phyloP scores from a whole-genome alignment of 2,797 vertebrate species.

The Sebastes matsubarae region DNA sequence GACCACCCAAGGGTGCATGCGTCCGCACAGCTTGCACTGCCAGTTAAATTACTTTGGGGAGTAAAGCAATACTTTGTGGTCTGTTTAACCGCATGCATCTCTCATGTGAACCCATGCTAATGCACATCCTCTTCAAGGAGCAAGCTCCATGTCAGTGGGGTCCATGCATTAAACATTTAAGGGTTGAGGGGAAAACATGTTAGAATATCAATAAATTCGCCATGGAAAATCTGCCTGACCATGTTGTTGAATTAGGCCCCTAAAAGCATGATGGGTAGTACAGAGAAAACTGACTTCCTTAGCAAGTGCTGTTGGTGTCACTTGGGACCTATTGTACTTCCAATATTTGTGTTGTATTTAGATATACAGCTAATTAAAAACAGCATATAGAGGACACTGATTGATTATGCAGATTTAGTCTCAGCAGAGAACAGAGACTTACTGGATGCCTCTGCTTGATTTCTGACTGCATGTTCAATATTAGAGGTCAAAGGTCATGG shows the following conservation, averaged over 20 bases:
- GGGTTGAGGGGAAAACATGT: slow-evolving; percentile 5
- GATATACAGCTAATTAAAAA: background rate
- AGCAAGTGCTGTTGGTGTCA: background rate
- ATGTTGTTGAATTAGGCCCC: slow-evolving; percentile 5
- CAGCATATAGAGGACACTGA: background rate
- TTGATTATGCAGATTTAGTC: slow-evolving; percentile 22
- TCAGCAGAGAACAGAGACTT: background rate
- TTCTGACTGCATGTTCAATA: slow-evolving; percentile 2
- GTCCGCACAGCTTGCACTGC: background rate
- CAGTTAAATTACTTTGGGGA: slow-evolving; percentile 21
- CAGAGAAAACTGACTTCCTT: background rate
- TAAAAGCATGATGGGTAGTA: slow-evolving; percentile 2
- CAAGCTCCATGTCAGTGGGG: slow-evolving; percentile 8
- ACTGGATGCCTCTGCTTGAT: background rate
- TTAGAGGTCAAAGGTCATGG: slow-evolving; percentile 22
- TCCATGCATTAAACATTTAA: slow-evolving; percentile 72
- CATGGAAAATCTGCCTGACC: background rate
- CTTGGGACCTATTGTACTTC: background rate
- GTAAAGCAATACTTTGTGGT: slow-evolving; percentile 7
- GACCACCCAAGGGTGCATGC: background rate
- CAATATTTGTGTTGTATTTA: background rate
- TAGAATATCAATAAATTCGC: slow-evolving; percentile 32
- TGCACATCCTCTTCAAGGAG: slow-evolving; percentile 24
- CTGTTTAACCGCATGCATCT: slow-evolving; percentile 26
- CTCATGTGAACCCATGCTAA: slow-evolving; percentile 46